Percentiles rank a stretch among this genome's conserved stretches.
Evolutionary conservation across 64 coral and sea anemone genomes (phyloP).

Genomic region (Cladopsammia gracilis): DNA sequence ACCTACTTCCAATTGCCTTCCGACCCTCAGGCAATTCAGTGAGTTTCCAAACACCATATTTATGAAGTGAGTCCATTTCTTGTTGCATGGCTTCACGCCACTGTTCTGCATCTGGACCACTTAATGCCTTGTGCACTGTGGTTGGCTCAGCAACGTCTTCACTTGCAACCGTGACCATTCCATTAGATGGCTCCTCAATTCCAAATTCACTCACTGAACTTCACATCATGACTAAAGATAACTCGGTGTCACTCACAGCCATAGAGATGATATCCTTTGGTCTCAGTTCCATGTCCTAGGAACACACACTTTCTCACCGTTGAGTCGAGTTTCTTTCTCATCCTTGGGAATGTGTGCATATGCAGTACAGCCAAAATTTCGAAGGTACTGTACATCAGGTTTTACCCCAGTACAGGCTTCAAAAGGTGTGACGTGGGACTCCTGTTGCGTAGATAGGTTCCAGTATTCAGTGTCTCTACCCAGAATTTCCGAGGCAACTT

Average conservation of each 20-base stretch:
- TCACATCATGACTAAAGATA: no score
- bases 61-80: conserved; percentile 53
- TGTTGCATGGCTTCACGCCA: conserved; percentile 44
- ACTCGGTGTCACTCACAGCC: not conserved
- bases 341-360: conserved; percentile 21
- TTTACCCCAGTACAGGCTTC: conserved; percentile 66
- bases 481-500: conserved; percentile 11
- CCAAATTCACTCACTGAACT: no score
- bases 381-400: conserved; percentile 37
- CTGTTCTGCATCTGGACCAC: conserved; percentile 57
- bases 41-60: conserved; percentile 25
- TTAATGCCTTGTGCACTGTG: conserved; percentile 49
- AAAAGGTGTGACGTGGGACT: conserved; percentile 38
- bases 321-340: conserved; percentile 11
- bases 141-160: conserved; percentile 54
- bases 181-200: not conserved
- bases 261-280: conserved; percentile 62
- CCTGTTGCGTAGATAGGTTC: conserved; percentile 41
- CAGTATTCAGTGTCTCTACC: conserved; percentile 4
- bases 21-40: not conserved
- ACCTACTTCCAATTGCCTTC: not conserved
- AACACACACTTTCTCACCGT: conserved; percentile 29
- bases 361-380: conserved; percentile 54
- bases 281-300: conserved; percentile 47
- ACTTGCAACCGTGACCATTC: conserved; percentile 26